Evolutionary conservation across 1,140 invertebrate genomes (phyloP).

Genomic region (Bombus vancouverensis): DNA sequence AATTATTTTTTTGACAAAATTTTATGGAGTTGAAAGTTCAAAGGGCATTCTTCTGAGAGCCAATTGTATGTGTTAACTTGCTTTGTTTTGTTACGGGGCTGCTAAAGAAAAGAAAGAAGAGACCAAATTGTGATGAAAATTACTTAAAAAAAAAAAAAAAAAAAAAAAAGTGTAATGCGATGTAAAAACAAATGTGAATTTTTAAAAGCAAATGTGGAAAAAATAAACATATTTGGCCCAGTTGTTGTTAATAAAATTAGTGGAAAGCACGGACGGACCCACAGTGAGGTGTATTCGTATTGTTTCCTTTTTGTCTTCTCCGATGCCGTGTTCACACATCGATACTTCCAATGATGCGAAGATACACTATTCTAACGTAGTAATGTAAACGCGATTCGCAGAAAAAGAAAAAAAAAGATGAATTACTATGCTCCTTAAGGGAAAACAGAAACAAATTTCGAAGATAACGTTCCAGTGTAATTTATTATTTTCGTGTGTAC

Average conservation of each 20-base stretch:
- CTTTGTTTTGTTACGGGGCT: neutral
- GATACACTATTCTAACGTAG: constrained; percentile 52
- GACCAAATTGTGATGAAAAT: neutral
- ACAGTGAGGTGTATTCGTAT: constrained; percentile 48
- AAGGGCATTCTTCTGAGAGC: constrained; percentile 43
- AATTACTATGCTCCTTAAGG: constrained; percentile 45
- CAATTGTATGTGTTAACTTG: neutral
- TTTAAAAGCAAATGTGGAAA: neutral
- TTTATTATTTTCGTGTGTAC: constrained; percentile 70
- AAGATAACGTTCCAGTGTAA: constrained; percentile 58
- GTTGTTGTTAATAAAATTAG: constrained; percentile 62
- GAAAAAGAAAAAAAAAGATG: constrained; percentile 9
- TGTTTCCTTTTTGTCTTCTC: constrained; percentile 54
- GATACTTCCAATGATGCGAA: constrained; percentile 54
- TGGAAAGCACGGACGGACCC: constrained; percentile 56
- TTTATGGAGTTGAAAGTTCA: constrained; percentile 45
- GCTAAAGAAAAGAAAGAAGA: neutral
- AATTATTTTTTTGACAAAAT: constrained; percentile 62
- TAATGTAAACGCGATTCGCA: constrained; percentile 52
- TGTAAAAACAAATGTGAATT: neutral
- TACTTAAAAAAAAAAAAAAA: neutral
- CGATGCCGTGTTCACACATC: constrained; percentile 56
- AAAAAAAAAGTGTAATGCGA: neutral
- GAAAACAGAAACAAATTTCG: constrained; percentile 25
- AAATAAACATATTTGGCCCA: constrained; percentile 49